These are phyloP conservation scores for Erethizon dorsatum DNA, from an alignment of 2,797 vertebrate species.

Conservation along the genomic window DNA sequence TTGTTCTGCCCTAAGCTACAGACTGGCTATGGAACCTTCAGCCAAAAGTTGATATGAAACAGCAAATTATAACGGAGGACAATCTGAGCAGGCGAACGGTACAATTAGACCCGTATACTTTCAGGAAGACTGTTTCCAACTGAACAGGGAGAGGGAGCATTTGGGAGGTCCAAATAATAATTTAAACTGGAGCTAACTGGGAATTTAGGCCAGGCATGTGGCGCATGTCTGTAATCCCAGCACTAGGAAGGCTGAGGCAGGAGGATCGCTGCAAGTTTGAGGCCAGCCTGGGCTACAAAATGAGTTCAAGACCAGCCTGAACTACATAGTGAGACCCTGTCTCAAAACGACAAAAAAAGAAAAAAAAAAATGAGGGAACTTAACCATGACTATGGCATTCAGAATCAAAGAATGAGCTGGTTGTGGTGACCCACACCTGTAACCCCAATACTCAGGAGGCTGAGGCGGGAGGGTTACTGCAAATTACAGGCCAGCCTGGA, in stretches of 20 bases:
- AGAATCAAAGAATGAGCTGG: background rate
- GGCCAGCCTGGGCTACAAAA: background rate
- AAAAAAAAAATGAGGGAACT: too few relatives aligned
- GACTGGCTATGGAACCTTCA: background rate
- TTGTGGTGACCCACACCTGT: too few relatives aligned
- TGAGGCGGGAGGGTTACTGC: background rate
- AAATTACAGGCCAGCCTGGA: background rate
- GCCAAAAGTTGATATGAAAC: background rate
- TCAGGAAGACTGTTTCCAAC: background rate
- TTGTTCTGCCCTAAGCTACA: background rate
- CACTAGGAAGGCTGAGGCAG: background rate
- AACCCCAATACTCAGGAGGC: background rate
- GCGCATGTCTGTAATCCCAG: background rate
- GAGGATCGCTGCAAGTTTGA: background rate
- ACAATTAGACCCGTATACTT: background rate
- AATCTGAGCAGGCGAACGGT: background rate
- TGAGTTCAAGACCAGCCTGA: background rate
- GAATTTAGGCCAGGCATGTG: background rate
- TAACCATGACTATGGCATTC: background rate
- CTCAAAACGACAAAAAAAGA: background rate
- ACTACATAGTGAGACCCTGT: background rate
- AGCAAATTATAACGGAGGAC: background rate
- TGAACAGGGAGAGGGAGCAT: rapidly evolving
- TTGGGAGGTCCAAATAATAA: background rate
- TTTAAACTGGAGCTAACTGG: background rate